Conservation (phyloP, 30 jellyfish, hydroid and myxozoan genomes). For the Haliclystus octoradiatus region DNA sequence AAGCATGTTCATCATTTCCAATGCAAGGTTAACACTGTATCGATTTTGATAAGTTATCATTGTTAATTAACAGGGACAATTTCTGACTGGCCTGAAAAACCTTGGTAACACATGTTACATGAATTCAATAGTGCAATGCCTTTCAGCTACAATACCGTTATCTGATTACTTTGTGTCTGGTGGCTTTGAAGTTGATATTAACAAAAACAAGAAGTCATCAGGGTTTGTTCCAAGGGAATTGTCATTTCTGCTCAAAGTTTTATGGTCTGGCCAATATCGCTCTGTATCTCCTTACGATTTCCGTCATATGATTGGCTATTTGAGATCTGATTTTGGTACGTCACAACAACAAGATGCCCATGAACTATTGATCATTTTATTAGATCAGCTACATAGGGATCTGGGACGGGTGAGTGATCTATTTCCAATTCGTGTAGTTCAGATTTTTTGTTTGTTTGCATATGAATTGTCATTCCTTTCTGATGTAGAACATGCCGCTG, state of each 20-base stretch:
- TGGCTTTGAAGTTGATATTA: slow-evolving; percentile 30
- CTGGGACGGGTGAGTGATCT: slow-evolving; percentile 3
- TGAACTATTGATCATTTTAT: slow-evolving; percentile 66
- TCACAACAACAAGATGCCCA: slow-evolving; percentile 83
- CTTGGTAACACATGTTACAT: slow-evolving; percentile 94
- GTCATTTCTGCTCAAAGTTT: slow-evolving; percentile 70
- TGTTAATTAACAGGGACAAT: slow-evolving; percentile 49
- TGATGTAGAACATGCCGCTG: background rate
- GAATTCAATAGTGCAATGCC: slow-evolving; percentile 81
- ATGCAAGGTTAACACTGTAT: background rate
- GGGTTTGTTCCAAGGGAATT: slow-evolving; percentile 75
- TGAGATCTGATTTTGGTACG: slow-evolving; percentile 58
- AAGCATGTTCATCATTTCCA: background rate
- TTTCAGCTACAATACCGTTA: slow-evolving; percentile 58
- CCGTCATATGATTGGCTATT: slow-evolving; percentile 61
- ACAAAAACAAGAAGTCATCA: slow-evolving; percentile 55
- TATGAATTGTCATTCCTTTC: background rate
- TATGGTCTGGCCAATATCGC: slow-evolving; percentile 91
- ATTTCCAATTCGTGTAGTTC: background rate
- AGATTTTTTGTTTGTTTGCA: background rate
- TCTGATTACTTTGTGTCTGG: slow-evolving; percentile 52
- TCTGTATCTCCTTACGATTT: slow-evolving; percentile 88
- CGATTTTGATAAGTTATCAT: background rate
- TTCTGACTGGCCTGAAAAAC: slow-evolving; percentile 81
- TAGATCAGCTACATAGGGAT: slow-evolving; percentile 91